Base-by-base conservation (phyloP, 92 coral and sea anemone genomes). In the Montipora capitata region DNA sequence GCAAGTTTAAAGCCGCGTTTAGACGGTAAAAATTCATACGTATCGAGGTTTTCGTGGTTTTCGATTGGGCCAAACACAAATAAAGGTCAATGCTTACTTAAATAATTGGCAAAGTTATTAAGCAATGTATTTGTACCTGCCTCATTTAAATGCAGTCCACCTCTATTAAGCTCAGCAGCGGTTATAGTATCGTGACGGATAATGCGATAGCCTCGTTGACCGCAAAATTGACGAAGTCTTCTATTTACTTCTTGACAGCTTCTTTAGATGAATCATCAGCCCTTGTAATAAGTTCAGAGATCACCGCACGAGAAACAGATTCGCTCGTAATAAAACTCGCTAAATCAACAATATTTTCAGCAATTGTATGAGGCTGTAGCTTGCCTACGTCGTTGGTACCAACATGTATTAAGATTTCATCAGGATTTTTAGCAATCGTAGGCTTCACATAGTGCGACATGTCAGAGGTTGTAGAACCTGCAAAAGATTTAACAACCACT, bases 61-160 rank as follows among this genome's bases (percentile, higher is more conserved):
- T 44, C 1, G 49, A 44, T 44, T 44, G 49, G 49, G 49, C 49
- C 49, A 0, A 44, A 44, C 4, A 44, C 49, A 44, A 0, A 44
- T 44, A 44, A 44, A 44, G 49, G 49, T 44, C 49, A 44, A 44
- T 44, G 49, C 49, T 44, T 44, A 44, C 49, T 44, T 44, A 44
- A 44, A 44, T 44, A 44, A 44, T 44, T 44, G 49, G 49, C 49
- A 44, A 44, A 44, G 7, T 44, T 44, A 44, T 7, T 44, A 44
- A 44, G 0, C 49, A 44, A 44, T 44, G 1, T 44, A 44, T 44
- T 44, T 71, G 41, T 71, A 71, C 76, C 76, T 71, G 76, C 42
- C 76, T 71, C 76, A 71, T 71, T 71, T 71, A 71, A 71, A 71
- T 71, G 76, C 76, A 38, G 44, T 71, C 76, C 76, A 35, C 76